Evolutionary conservation across 2,888 invertebrate genomes (phyloP), one percentile per base, ranked within the genome.

Genomic region (Melinopterus prodromus): DNA sequence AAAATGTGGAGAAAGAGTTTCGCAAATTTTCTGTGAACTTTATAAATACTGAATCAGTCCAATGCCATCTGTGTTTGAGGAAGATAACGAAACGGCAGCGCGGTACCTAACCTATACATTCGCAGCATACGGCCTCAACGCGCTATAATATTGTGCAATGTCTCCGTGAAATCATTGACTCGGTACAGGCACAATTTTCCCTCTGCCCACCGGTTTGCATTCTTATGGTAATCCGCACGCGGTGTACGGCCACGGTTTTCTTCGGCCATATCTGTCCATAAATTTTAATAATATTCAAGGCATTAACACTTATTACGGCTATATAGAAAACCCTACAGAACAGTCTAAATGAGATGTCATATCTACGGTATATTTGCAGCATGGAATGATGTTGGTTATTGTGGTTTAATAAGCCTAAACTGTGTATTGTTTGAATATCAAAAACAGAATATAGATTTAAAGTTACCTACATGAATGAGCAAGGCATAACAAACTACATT

Each of bases 141-240:
- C 1, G 53, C 53, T 53, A 6, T n/a, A 53, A 53, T 53, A 53
- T 53, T 53, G 53, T 53, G 53, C 53, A 53, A 53, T 53, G 53
- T 53, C 53, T 7, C 53, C 53, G 12, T 53, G 53, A 53, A 53
- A 53, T 53, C 53, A 53, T 53, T 53, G 53, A 53, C 53, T 53
- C 12, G 9, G 53, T 53, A 53, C 53, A 71, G 74, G 37, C 74
- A 74, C 74, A 16, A 74, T 35, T 71, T 74, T 74, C 74, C n/a
- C 37, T 74, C 74, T 74, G n/a, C 74, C 74, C 74, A 74, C 74
- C 35, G 74, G 74, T 74, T 74, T 37, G 74, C 74, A 74, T 74
- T 74, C 74, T 74, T 74, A 74, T 74, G 74, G 35, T 74, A 74
- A 74, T 74, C 16, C 35, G 35, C 74, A 74, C 74, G 53, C 53